A percentile compares a stretch with the other conserved stretches of the same genome.
Conservation (phyloP, 2,888 invertebrate species). For the Malthinus flaveolus region DNA sequence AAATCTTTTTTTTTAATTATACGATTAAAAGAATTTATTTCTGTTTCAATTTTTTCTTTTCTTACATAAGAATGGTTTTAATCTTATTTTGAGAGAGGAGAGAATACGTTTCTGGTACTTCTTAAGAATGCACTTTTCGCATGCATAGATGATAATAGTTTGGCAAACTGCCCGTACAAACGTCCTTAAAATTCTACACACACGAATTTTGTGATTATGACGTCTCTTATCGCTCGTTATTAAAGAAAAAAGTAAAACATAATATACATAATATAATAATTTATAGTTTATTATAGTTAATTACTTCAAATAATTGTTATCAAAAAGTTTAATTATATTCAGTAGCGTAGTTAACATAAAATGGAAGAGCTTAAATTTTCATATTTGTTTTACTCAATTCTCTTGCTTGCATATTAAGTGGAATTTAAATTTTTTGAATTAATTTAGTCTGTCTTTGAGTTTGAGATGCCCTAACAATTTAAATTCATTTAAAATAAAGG, state of each 20-base stretch:
- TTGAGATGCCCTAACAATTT: too few species aligned
- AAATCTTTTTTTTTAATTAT: too few species aligned
- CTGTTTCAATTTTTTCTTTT: too few species aligned
- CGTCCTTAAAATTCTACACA: constrained; percentile 6
- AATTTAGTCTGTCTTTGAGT: too few species aligned
- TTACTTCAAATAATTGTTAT: background rate
- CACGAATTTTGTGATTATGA: constrained; percentile 1
- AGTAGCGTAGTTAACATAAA: background rate
- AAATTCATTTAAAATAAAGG: too few species aligned
- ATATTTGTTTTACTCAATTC: background rate
- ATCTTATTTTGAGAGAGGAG: too few species aligned
- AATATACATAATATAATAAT: too few species aligned
- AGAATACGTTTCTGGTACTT: too few species aligned
- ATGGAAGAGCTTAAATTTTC: background rate
- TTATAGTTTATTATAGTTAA: background rate
- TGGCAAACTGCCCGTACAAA: background rate
- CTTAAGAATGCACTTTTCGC: background rate
- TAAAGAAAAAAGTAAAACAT: background rate
- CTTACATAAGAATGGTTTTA: too few species aligned
- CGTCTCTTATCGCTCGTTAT: background rate
- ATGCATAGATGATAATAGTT: background rate
- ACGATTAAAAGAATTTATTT: too few species aligned
- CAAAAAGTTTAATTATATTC: constrained; percentile 6
- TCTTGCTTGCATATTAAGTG: too few species aligned
- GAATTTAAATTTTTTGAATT: too few species aligned